Conservation (phyloP, 2,113 vertebrate species). For the Solenodon paradoxus region DNA sequence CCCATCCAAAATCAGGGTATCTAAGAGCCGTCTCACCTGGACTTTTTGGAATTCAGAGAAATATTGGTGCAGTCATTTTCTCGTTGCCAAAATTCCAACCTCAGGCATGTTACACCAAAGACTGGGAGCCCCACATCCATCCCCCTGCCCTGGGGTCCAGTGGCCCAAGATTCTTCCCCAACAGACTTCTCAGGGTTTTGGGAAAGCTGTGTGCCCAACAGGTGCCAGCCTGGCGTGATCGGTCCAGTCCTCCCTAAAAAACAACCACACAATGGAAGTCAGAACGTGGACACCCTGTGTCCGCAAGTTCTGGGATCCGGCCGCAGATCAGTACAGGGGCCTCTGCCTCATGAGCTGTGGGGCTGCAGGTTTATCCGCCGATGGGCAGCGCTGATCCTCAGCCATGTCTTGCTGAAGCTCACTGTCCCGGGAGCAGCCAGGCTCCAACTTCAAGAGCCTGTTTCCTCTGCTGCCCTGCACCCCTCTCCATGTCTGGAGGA, state of each 20-base stretch:
- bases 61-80: background rate
- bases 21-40: background rate
- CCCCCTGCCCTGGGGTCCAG: too few species aligned
- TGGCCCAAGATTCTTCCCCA: rapidly evolving
- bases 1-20: background rate
- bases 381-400: background rate
- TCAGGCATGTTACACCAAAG: background rate
- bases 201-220: background rate
- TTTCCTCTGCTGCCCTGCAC: too few species aligned
- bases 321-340: background rate
- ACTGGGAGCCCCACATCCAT: background rate
- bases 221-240: background rate
- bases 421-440: background rate
- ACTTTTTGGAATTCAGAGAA: background rate
- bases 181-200: rapidly evolving
- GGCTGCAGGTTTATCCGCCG: background rate
- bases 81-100: background rate
- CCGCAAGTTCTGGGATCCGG: too few species aligned
- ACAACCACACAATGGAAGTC: background rate
- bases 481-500: background rate
- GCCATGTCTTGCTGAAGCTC: background rate
- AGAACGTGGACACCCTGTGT: background rate
- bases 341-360: too few species aligned
- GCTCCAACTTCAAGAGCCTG: background rate
- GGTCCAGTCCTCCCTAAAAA: too few species aligned